These are phyloP conservation scores for Druon quercuslanigerum DNA, from an alignment of 1,140 invertebrate genomes.

Conservation along the genomic window DNA sequence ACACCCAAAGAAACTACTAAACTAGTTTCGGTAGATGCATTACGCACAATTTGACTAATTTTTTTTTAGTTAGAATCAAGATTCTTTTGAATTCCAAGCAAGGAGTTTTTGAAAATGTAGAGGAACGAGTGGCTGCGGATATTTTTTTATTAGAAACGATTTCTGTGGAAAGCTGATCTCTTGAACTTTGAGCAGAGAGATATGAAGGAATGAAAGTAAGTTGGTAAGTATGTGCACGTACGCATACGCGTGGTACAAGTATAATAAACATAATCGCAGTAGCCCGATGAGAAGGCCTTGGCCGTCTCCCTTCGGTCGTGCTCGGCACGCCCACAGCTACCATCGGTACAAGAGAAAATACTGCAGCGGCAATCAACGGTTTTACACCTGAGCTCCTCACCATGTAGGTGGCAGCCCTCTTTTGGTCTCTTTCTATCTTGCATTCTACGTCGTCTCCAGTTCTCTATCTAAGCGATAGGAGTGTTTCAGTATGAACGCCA, in stretches of 20 bases:
- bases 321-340: constrained; percentile 69
- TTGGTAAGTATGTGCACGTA: constrained; percentile 50
- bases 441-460: constrained; percentile 43
- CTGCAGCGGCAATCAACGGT: constrained; percentile 68
- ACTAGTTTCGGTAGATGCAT: too few species aligned
- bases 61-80: too few species aligned
- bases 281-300: constrained; percentile 68
- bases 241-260: constrained; percentile 54
- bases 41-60: too few species aligned
- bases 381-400: constrained; percentile 69
- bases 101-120: background rate
- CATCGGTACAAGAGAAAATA: constrained; percentile 68
- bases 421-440: constrained; percentile 50
- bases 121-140: background rate
- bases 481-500: constrained; percentile 26
- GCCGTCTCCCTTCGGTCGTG: constrained; percentile 68
- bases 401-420: constrained; percentile 49
- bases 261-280: constrained; percentile 70
- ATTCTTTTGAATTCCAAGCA: too few species aligned
- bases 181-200: constrained; percentile 1
- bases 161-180: background rate
- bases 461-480: constrained; percentile 19
- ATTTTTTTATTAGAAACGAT: background rate
- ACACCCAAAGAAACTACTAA: too few species aligned
- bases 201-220: constrained; percentile 1